Evolutionary conservation across 2,113 vertebrate genomes (phyloP).

Genomic region (Podarcis muralis): DNA sequence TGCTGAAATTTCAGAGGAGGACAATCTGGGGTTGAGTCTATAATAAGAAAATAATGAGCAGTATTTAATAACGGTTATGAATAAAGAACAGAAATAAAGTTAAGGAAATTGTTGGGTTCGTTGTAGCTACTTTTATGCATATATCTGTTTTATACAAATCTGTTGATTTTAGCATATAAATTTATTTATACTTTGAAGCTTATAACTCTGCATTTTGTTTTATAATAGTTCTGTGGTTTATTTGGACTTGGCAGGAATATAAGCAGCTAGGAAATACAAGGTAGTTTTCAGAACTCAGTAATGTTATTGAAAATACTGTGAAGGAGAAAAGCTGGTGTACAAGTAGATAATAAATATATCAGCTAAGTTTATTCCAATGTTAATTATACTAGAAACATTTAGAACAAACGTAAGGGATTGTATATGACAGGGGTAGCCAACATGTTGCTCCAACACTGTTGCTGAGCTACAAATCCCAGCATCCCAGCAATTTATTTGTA

Average conservation of each 20-base stretch:
- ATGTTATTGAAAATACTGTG: background rate
- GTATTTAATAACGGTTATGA: background rate
- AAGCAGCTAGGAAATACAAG: background rate
- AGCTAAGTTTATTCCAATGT: background rate
- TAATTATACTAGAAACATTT: conserved; percentile 33
- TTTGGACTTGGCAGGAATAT: background rate
- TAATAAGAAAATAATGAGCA: background rate
- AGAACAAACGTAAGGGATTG: background rate
- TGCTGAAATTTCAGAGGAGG: background rate
- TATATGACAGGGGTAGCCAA: too few relatives aligned
- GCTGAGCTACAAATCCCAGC: too few relatives aligned
- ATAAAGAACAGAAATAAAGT: background rate
- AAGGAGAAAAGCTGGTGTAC: too few relatives aligned
- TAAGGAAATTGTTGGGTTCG: background rate
- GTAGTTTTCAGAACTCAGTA: background rate
- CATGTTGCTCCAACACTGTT: too few relatives aligned
- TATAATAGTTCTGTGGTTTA: background rate
- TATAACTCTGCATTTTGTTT: background rate
- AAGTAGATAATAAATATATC: background rate
- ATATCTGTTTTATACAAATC: background rate
- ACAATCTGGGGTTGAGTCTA: background rate
- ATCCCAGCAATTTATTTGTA: too few relatives aligned
- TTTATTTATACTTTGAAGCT: background rate
- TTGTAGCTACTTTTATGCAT: background rate
- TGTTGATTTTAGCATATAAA: background rate